Conservation (phyloP, 2,797 vertebrate genomes). For the Crenuchus spilurus region DNA sequence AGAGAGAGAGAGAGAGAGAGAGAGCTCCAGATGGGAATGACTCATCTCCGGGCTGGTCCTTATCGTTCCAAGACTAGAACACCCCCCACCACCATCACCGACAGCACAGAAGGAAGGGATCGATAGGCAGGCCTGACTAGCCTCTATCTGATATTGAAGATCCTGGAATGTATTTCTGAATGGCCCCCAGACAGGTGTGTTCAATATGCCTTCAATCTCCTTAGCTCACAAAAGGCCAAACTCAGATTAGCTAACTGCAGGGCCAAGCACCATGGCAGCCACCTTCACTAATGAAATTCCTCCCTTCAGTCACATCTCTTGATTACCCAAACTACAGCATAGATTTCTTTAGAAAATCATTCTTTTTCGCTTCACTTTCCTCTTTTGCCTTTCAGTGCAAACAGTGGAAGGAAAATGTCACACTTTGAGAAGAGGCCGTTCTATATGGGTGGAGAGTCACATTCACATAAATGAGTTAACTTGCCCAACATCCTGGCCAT, state of each 20-base stretch:
- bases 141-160: slow-evolving; percentile 60
- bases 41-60: slow-evolving; percentile 50
- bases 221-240: slow-evolving; percentile 50
- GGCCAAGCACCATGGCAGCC: slow-evolving; percentile 1
- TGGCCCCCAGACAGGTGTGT: slow-evolving; percentile 48
- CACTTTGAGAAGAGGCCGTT: slow-evolving; percentile 30
- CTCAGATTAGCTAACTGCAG: slow-evolving; percentile 40
- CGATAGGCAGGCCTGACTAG: slow-evolving; percentile 57
- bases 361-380: not conserved
- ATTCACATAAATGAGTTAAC: slow-evolving; percentile 62
- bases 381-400: slow-evolving; percentile 1
- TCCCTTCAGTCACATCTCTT: slow-evolving; percentile 15
- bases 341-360: not conserved
- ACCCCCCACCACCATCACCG: slow-evolving; percentile 26
- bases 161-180: slow-evolving; percentile 55
- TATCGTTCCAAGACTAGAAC: slow-evolving; percentile 53
- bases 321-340: not conserved
- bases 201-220: slow-evolving; percentile 51
- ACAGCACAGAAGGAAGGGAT: slow-evolving; percentile 50
- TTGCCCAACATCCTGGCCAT: slow-evolving; percentile 56
- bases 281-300: slow-evolving; percentile 33
- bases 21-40: slow-evolving; percentile 55
- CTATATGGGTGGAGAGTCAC: slow-evolving; percentile 40
- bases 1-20: slow-evolving; percentile 26
- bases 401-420: slow-evolving; percentile 31